A percentile compares a stretch with the other conserved stretches of the same genome.
These are phyloP conservation scores for Dynastes hyllus DNA, from an alignment of 2,888 invertebrate species.

Conservation along the genomic window DNA sequence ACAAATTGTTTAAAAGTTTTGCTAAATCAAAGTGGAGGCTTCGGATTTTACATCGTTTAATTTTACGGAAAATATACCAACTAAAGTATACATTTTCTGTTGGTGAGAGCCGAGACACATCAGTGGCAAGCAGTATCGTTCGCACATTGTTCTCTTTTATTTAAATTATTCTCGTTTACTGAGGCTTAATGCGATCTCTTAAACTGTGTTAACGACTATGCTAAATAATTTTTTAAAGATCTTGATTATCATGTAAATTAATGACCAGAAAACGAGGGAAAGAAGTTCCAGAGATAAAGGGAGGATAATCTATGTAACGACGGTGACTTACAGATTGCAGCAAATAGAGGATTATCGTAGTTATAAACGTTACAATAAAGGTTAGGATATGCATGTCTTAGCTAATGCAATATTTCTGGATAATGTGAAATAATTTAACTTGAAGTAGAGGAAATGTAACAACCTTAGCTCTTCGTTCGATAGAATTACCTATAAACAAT, in stretches of 20 bases:
- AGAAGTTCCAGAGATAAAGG: slow-evolving; percentile 14
- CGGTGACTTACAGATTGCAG: background rate
- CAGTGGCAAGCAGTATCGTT: background rate
- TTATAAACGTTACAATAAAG: too few relatives aligned
- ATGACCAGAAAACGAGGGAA: slow-evolving; percentile 54
- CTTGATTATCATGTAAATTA: slow-evolving; percentile 60
- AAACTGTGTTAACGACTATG: slow-evolving; percentile 60
- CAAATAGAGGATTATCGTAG: too few relatives aligned
- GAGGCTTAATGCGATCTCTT: slow-evolving; percentile 49
- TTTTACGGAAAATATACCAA: too few relatives aligned
- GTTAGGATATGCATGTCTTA: too few relatives aligned
- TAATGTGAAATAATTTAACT: too few relatives aligned
- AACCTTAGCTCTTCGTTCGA: too few relatives aligned
- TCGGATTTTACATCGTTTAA: background rate
- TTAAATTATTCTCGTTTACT: slow-evolving; percentile 36
- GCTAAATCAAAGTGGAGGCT: background rate
- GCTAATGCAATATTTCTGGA: too few relatives aligned
- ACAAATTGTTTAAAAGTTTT: too few relatives aligned
- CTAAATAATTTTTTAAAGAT: slow-evolving; percentile 60
- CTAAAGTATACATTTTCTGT: too few relatives aligned
- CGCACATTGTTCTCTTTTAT: slow-evolving; percentile 21
- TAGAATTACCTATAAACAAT: too few relatives aligned
- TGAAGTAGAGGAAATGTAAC: too few relatives aligned
- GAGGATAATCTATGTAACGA: background rate
- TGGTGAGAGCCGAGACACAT: background rate